A percentile compares a stretch with the other conserved stretches of the same genome.
Evolutionary conservation across 2,113 vertebrate species (phyloP).

Genomic region (Castor canadensis): DNA sequence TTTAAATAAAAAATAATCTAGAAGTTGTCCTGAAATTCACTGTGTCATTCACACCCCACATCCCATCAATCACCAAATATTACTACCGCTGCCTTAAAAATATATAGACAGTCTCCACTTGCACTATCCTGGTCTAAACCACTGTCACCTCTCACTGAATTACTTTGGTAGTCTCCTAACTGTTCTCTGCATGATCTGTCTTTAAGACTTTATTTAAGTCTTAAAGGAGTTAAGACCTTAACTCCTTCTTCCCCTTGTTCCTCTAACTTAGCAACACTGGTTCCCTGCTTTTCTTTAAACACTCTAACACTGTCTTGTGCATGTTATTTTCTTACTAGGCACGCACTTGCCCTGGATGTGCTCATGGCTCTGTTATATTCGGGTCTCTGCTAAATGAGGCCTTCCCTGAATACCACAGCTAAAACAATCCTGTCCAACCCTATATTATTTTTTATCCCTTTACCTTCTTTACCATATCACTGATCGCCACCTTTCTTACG

Average conservation of each 20-base stretch:
- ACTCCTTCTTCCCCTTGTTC: not conserved
- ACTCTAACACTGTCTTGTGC: too few relatives aligned
- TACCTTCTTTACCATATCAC: not conserved
- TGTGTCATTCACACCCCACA: not conserved
- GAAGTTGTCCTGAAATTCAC: not conserved
- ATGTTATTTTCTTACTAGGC: not conserved
- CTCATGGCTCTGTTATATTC: not conserved
- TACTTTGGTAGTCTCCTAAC: not conserved
- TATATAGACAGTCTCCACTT: not conserved
- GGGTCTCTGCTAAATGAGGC: not conserved
- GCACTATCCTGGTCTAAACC: not conserved
- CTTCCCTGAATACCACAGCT: not conserved
- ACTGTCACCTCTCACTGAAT: not conserved
- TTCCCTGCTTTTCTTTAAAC: not conserved
- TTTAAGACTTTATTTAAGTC: not conserved
- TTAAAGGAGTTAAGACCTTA: too few relatives aligned
- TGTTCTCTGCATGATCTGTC: not conserved
- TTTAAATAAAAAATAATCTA: not conserved
- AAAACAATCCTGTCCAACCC: not conserved
- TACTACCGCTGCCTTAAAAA: not conserved
- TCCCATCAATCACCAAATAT: not conserved
- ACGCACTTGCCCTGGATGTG: not conserved
- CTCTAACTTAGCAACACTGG: not conserved
- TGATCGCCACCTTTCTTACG: not conserved
- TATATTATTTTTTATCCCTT: not conserved